Conservation (phyloP, 2,888 invertebrate genomes). For the Mesopsocus fuscifrons region DNA sequence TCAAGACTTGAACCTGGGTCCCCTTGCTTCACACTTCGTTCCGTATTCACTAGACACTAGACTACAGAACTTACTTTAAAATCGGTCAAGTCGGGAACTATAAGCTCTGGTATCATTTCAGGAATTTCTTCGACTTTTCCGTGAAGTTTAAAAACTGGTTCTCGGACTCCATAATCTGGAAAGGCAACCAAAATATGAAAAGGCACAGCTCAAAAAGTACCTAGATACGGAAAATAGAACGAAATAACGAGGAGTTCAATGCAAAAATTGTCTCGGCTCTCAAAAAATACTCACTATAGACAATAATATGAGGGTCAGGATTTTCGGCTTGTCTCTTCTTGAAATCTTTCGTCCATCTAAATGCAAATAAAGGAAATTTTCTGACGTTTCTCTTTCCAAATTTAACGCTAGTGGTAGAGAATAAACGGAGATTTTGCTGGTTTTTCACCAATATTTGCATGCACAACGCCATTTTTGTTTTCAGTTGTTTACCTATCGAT, state of each 20-base stretch:
- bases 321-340: slow-evolving; percentile 36
- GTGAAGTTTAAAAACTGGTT: slow-evolving; percentile 35
- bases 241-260: too few relatives aligned
- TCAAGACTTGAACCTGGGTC: too few relatives aligned
- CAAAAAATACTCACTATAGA: slow-evolving; percentile 42
- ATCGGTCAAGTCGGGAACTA: slow-evolving; percentile 73
- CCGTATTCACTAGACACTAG: too few relatives aligned
- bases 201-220: too few relatives aligned
- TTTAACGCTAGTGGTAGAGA: too few relatives aligned
- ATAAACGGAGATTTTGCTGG: too few relatives aligned
- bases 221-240: too few relatives aligned
- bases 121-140: slow-evolving; percentile 43
- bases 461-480: slow-evolving; percentile 3
- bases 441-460: too few relatives aligned
- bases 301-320: slow-evolving; percentile 40
- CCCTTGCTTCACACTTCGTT: too few relatives aligned
- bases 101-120: slow-evolving; percentile 80
- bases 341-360: slow-evolving; percentile 48
- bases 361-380: slow-evolving; percentile 56
- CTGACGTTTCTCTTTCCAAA: slow-evolving; percentile 65
- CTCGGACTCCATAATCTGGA: slow-evolving; percentile 46
- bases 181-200: slow-evolving; percentile 16
- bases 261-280: too few relatives aligned
- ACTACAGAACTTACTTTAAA: slow-evolving; percentile 36
- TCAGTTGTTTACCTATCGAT: too few relatives aligned